phyloP scores from a whole-genome alignment of 2,113 vertebrate genomes.

The Erythrolamprus reginae region DNA sequence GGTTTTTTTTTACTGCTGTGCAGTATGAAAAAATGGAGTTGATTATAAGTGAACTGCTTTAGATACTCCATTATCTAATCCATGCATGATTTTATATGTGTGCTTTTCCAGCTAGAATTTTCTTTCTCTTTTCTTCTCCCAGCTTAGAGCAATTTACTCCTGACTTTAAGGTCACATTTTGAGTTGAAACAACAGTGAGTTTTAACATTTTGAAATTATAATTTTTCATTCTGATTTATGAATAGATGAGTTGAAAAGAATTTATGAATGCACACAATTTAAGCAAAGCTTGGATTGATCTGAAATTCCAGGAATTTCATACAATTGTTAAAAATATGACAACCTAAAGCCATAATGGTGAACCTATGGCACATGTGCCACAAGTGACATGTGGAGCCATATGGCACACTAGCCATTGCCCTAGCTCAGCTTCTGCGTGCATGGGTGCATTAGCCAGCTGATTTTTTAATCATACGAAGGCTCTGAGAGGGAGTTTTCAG shows the following conservation, averaged over 20 bases:
- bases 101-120: background rate
- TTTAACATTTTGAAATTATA: background rate
- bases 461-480: too few relatives aligned
- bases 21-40: background rate
- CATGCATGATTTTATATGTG: background rate
- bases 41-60: background rate
- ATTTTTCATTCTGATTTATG: background rate
- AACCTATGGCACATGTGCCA: too few relatives aligned
- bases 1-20: background rate
- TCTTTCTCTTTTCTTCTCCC: background rate
- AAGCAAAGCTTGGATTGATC: background rate
- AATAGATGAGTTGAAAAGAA: background rate
- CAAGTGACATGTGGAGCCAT: too few relatives aligned
- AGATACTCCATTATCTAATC: background rate
- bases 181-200: background rate
- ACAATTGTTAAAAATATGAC: background rate
- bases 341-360: background rate
- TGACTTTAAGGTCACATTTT: background rate
- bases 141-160: background rate
- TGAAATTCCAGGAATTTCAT: background rate
- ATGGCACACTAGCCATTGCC: too few relatives aligned
- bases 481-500: too few relatives aligned
- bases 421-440: too few relatives aligned
- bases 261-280: background rate
- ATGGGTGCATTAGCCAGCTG: too few relatives aligned